Evolutionary conservation across 2,113 vertebrate genomes (phyloP).

Genomic region (Forbesichthys papilliferus): DNA sequence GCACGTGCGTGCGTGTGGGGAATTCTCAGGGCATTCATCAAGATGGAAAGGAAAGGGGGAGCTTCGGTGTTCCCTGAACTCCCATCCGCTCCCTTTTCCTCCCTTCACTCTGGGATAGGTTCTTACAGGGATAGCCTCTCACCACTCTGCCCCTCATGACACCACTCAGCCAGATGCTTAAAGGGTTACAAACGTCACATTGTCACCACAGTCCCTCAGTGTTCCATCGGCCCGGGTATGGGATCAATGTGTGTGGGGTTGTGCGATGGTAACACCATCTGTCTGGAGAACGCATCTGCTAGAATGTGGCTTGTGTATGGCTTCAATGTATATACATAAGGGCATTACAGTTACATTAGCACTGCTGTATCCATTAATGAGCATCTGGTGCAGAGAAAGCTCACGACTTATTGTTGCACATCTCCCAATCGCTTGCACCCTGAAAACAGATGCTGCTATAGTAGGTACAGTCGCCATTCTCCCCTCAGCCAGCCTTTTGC

Average conservation of each 20-base stretch:
- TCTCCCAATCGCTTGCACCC: conserved; percentile 18
- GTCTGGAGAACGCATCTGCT: no score
- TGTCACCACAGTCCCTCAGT: no score
- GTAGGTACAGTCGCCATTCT: conserved; percentile 54
- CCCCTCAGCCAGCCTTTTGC: conserved; percentile 56
- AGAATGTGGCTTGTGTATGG: no score
- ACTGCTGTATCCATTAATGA: background rate
- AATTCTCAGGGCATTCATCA: conserved; percentile 26
- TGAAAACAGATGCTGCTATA: conserved; percentile 23
- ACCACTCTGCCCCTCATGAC: conserved; percentile 62
- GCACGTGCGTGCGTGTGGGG: conserved; percentile 64
- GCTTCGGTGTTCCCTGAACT: conserved; percentile 64
- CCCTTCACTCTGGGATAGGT: conserved; percentile 66
- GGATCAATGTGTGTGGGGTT: no score
- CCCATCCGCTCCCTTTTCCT: conserved; percentile 42
- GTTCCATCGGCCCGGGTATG: background rate
- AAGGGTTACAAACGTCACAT: no score
- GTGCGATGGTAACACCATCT: no score
- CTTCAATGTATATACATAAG: no score
- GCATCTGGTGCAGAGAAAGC: conserved; percentile 5
- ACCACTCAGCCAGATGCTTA: conserved; percentile 21
- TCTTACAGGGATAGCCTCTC: conserved; percentile 73
- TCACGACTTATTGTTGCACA: conserved; percentile 6
- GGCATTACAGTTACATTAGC: no score
- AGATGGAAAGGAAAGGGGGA: conserved; percentile 49